Conservation (phyloP, 2,888 invertebrate genomes). For the Anaspis maculata region DNA sequence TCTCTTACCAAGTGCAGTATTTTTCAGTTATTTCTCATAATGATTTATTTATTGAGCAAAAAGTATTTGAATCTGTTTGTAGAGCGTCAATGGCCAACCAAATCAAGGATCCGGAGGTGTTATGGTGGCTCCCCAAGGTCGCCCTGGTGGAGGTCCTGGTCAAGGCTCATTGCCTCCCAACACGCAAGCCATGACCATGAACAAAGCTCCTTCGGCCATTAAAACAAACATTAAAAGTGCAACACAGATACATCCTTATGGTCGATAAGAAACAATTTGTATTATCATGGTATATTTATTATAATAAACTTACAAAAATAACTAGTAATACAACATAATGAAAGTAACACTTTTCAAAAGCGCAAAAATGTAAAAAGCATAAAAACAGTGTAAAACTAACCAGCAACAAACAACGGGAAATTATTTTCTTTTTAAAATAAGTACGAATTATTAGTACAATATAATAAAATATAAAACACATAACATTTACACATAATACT, state of each 20-base stretch:
- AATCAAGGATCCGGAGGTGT: constrained; percentile 40
- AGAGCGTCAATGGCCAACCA: constrained; percentile 37
- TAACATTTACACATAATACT: constrained; percentile 30
- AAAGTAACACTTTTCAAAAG: too few species aligned
- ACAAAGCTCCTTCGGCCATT: constrained; percentile 81
- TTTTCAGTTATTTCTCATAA: too few species aligned
- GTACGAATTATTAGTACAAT: not conserved
- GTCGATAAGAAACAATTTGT: constrained; percentile 44
- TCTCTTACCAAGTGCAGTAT: too few species aligned
- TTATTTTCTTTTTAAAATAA: not conserved
- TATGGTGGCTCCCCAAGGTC: constrained; percentile 45
- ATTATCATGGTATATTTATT: constrained; percentile 9
- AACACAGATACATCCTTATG: constrained; percentile 81
- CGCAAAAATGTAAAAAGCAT: too few species aligned
- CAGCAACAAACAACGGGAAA: not conserved
- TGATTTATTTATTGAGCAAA: too few species aligned
- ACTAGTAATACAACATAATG: constrained; percentile 17
- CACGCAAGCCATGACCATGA: constrained; percentile 55
- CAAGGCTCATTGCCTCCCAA: constrained; percentile 54
- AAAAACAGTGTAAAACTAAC: too few species aligned
- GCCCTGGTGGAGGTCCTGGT: constrained; percentile 50
- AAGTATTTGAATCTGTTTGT: too few species aligned
- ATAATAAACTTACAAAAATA: constrained; percentile 23
- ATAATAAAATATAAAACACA: constrained; percentile 32
- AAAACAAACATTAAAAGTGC: constrained; percentile 92